phyloP scores from a whole-genome alignment of 2,888 invertebrate genomes.

The Lithophane ornitopus region DNA sequence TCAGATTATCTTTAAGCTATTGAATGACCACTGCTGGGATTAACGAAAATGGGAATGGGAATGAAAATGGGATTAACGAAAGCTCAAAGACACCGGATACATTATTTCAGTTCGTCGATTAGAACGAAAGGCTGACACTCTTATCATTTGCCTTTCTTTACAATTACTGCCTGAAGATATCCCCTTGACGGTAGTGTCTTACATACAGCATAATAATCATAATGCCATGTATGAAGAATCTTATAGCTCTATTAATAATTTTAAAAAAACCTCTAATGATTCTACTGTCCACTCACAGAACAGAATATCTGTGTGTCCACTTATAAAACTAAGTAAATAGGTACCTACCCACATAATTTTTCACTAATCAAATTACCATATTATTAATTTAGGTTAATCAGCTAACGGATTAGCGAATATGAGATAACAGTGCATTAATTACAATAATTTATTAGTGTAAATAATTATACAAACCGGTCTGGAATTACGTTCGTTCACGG shows the following conservation, averaged over 20 bases:
- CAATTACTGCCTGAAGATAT: background rate
- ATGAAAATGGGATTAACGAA: background rate
- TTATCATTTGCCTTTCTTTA: background rate
- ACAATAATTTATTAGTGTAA: constrained; percentile 42
- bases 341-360: background rate
- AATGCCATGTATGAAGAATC: background rate
- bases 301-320: too few relatives aligned
- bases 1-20: background rate
- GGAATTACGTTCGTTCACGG: constrained; percentile 47
- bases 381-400: constrained; percentile 36
- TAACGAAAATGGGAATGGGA: too few relatives aligned
- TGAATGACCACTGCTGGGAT: too few relatives aligned
- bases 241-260: background rate
- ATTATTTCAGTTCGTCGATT: background rate
- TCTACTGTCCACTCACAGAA: background rate
- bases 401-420: constrained; percentile 46
- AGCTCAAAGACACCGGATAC: background rate
- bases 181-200: background rate
- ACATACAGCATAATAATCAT: background rate
- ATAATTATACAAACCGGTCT: constrained; percentile 45
- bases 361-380: constrained; percentile 29
- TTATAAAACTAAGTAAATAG: background rate
- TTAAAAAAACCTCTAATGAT: background rate
- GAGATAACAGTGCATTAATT: constrained; percentile 58
- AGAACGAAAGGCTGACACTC: background rate